Base-by-base conservation (phyloP, 1,140 invertebrate genomes). In the Drosophila novamexicana region DNA sequence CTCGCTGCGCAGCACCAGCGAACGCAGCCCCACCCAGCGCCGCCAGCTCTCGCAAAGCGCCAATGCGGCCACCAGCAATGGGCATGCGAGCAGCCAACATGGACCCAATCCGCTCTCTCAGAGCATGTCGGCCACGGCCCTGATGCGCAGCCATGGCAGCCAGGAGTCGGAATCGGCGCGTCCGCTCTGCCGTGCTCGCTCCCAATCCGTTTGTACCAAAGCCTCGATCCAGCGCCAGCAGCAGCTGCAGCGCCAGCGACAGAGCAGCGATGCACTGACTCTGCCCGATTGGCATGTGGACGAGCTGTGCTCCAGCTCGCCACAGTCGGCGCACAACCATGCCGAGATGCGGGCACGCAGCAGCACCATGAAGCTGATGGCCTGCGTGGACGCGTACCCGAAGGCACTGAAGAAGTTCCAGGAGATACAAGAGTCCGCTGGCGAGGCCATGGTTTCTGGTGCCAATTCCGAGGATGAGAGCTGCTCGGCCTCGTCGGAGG, bases 341-440 rank as follows among this genome's bases (percentile, higher is more conserved):
- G 68, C 57, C n/a, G 75, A 71, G 10, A 59, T 86, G 32, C 79
- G 81, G 10, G 58, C 86, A 9, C 84, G 90, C 42, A 75, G 70
- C 44, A 91, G 90, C 5, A 83, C 81, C 22, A 80, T 89, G 61
- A 91, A 91, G 57, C 70, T 92, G 1, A 92, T 92, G 36, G 68
- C 84, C 16, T 78, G 82, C 59, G 88, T 88, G 42, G 77, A 54
- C 1, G 77, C 75, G 1, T 81, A 80, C 37, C 81, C 89, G 9
- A 91, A 90, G 65, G 68, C 79, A 7, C 63, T 90, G 14, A 84
- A 93, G 67, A 92, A 93, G 54, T 93, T 89, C 37, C 93, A 94
- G 64, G 93, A 94, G 59, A 93, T 94, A 47, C 95, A 95, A 78
- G 94, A 95, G 77, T 94, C 95, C 6, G 95, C 94, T n/a, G 95